phyloP scores from a whole-genome alignment of 2,113 vertebrate genomes.

The Gallinago media region DNA sequence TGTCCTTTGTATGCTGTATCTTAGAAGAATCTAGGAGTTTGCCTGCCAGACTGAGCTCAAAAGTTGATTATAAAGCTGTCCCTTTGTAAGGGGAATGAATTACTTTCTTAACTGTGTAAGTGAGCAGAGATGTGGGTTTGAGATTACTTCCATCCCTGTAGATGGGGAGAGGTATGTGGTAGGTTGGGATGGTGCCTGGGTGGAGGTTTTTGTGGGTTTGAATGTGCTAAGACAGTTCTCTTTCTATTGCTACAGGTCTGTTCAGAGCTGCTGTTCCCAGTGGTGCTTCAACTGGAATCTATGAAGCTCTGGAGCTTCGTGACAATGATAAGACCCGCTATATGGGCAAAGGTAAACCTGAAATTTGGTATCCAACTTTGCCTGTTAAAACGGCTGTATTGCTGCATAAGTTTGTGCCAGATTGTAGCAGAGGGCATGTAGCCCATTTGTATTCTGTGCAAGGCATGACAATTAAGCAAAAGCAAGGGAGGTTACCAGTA shows the following conservation, averaged over 20 bases:
- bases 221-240: not conserved
- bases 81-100: not conserved
- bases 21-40: not conserved
- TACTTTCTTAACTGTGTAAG: rapidly evolving
- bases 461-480: not conserved
- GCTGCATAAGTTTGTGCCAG: not conserved
- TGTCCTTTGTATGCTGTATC: not conserved
- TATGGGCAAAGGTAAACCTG: constrained; percentile 90
- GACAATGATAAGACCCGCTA: constrained; percentile 98
- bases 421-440: not conserved
- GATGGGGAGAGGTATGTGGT: not conserved
- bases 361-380: rapidly evolving
- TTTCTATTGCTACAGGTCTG: constrained; percentile 79
- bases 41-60: not conserved
- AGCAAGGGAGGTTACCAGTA: rapidly evolving
- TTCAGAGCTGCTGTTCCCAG: constrained; percentile 98
- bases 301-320: constrained; percentile 96
- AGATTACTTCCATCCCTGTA: not conserved
- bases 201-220: not conserved
- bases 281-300: constrained; percentile 96
- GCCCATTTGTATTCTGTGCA: rapidly evolving
- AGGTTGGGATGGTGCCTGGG: not conserved
- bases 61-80: not conserved
- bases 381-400: not conserved
- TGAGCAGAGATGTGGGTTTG: not conserved